Conservation (phyloP, 2,113 vertebrate species). For the Carlito syrichta region DNA sequence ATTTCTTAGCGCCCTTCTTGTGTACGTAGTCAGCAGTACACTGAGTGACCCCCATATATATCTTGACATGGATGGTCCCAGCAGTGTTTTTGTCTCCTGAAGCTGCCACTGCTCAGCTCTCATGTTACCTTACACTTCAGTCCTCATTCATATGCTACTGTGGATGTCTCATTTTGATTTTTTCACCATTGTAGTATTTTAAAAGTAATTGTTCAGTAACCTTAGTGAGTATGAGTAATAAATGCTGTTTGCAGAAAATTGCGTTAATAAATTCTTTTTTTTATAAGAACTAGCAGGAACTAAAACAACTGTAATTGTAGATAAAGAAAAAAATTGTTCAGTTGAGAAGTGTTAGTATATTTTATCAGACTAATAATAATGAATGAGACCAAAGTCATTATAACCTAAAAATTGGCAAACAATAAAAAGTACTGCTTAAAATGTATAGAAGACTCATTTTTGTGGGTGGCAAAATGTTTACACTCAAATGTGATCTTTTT, state of each 20-base stretch:
- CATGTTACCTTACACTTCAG: background rate
- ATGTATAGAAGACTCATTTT: background rate
- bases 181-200: background rate
- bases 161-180: background rate
- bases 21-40: background rate
- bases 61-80: background rate
- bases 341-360: background rate
- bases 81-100: background rate
- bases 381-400: background rate
- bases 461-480: background rate
- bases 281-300: background rate
- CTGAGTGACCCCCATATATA: background rate
- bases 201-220: background rate
- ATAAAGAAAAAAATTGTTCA: background rate
- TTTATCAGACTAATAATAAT: background rate
- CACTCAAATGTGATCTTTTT: background rate
- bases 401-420: background rate
- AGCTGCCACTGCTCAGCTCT: background rate
- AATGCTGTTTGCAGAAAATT: background rate
- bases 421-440: background rate
- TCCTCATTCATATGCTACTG: background rate
- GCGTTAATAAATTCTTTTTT: background rate
- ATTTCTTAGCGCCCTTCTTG: background rate
- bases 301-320: background rate
- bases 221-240: background rate